Conservation (phyloP, 2,888 invertebrate genomes). For the Protonemura montana region DNA sequence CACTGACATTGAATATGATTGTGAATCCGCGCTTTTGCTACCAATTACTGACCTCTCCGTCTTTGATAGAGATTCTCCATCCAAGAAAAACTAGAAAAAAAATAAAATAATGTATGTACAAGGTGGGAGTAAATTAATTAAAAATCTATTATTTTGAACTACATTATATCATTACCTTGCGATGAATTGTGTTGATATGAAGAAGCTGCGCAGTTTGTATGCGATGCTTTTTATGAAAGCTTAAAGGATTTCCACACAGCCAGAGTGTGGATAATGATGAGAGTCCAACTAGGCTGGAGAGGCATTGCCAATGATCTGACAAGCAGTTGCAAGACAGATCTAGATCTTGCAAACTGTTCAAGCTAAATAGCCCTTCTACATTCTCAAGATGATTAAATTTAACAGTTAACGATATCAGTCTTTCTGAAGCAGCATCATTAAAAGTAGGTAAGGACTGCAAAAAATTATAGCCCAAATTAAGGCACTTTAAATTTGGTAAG, state of each 20-base stretch:
- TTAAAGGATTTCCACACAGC: constrained; percentile 69
- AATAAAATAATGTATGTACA: not conserved
- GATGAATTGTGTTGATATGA: constrained; percentile 63
- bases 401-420: constrained; percentile 66
- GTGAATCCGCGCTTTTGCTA: not conserved
- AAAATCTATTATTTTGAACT: not conserved
- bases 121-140: not conserved
- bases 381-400: constrained; percentile 72
- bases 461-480: constrained; percentile 72
- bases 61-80: constrained; percentile 63
- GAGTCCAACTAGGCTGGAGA: constrained; percentile 65
- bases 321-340: constrained; percentile 72
- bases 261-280: constrained; percentile 64
- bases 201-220: constrained; percentile 64
- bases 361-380: constrained; percentile 62
- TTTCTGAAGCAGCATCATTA: constrained; percentile 64
- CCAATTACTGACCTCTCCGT: constrained; percentile 59
- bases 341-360: constrained; percentile 66
- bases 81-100: constrained; percentile 63
- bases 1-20: not conserved
- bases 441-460: constrained; percentile 66
- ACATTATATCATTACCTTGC: not conserved
- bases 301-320: constrained; percentile 63
- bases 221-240: constrained; percentile 69
- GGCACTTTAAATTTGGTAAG: constrained; percentile 68